phyloP scores from a whole-genome alignment of 2,888 invertebrate species.

The Drosophila fulvimacula region DNA sequence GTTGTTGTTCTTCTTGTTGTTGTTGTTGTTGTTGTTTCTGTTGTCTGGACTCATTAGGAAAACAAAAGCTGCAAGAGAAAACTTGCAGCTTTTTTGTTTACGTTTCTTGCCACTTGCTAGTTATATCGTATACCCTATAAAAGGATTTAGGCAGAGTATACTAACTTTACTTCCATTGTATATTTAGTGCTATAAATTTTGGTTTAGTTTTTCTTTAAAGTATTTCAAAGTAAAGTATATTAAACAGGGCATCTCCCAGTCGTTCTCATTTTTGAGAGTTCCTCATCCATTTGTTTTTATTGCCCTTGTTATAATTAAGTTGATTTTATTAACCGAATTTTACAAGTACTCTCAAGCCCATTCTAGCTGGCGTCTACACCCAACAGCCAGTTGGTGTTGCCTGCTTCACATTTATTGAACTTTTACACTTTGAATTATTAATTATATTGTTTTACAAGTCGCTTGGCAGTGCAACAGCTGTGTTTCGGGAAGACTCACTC shows the following conservation, averaged over 20 bases:
- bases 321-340: conserved; percentile 70
- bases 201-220: neutral
- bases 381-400: conserved; percentile 26
- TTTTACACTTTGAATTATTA: conserved; percentile 70
- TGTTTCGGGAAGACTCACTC: conserved; percentile 35
- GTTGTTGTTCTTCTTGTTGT: conserved; percentile 25
- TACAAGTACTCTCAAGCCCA: conserved; percentile 54
- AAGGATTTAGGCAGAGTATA: neutral
- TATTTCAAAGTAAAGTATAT: neutral
- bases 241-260: conserved; percentile 5
- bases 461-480: conserved; percentile 34
- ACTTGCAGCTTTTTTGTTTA: conserved; percentile 52
- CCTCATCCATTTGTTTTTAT: conserved; percentile 21
- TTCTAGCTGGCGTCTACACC: neutral
- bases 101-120: conserved; percentile 23
- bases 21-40: conserved; percentile 22
- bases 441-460: conserved; percentile 64
- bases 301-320: conserved; percentile 69
- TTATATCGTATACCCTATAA: conserved; percentile 4
- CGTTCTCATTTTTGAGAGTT: neutral
- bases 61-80: conserved; percentile 69
- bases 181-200: neutral
- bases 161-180: neutral
- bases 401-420: conserved; percentile 65
- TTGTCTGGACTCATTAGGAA: conserved; percentile 65